Evolutionary conservation across 64 coral and sea anemone species (phyloP).

Genomic region (Montipora sp.): DNA sequence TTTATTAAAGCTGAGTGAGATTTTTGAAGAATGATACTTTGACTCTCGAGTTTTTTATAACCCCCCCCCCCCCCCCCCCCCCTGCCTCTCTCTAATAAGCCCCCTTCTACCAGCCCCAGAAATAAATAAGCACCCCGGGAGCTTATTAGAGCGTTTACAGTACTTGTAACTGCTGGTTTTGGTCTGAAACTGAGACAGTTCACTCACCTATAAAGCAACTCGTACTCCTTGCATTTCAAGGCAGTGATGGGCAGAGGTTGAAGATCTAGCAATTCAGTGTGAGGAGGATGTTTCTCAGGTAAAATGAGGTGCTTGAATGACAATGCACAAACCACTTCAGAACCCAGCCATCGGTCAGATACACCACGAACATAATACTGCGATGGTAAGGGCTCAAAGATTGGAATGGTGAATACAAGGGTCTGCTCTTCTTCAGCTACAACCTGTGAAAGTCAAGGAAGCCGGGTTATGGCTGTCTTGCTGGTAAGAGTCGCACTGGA

Average conservation of each 20-base stretch:
- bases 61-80: too few relatives aligned
- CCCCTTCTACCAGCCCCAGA: too few relatives aligned
- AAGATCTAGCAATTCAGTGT: constrained; percentile 93
- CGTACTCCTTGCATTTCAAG: constrained; percentile 71
- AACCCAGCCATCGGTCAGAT: constrained; percentile 94
- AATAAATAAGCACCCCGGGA: too few relatives aligned
- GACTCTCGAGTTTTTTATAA: too few relatives aligned
- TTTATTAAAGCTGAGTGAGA: too few relatives aligned
- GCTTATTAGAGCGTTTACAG: too few relatives aligned
- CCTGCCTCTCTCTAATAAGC: too few relatives aligned
- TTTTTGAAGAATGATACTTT: too few relatives aligned
- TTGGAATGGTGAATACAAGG: constrained; percentile 95
- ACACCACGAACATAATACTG: constrained; percentile 93
- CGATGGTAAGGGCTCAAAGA: constrained; percentile 93
- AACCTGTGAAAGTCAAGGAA: constrained; percentile 50
- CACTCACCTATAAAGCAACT: constrained; percentile 70
- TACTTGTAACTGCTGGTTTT: too few relatives aligned
- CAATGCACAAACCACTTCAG: constrained; percentile 92
- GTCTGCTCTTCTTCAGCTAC: constrained; percentile 76
- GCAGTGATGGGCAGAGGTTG: constrained; percentile 94
- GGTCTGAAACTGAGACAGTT: too few relatives aligned
- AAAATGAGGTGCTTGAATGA: constrained; percentile 97
- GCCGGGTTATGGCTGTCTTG: too few relatives aligned
- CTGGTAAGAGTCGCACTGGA: too few relatives aligned
- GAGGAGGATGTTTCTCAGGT: constrained; percentile 94